Evolutionary conservation across 2,797 vertebrate species (phyloP), one percentile per base, ranked within the genome.

Genomic region (Macroramphosus scolopax): DNA sequence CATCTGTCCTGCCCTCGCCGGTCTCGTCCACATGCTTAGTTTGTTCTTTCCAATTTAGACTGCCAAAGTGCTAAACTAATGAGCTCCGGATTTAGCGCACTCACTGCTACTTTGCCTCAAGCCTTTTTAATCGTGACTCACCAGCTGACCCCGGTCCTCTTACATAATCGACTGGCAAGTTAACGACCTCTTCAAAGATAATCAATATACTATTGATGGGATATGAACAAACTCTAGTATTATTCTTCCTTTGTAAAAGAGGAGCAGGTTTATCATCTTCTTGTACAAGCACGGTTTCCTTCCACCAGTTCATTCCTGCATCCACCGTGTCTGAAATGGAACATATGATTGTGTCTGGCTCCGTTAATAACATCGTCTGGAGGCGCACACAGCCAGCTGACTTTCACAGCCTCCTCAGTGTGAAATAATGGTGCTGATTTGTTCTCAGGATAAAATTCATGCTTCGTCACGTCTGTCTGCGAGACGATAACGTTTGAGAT

Each of bases 61-160:
- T 34, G 29, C 13, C 20, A 38, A 32, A 48, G 33, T 51, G 35
- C 44, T 62, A 14, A 72, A 37, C 15, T 57, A 73, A 66, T 46
- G 31, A 73, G 58, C 35, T 64, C 40, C 59, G 48, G 53, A 38
- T 53, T 60, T 59, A 51, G 20, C 41, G 28, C 30, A 33, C 31
- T 20, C 32, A 15, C 13, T 14, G 29, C 40, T 44, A 26, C 13
- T 35, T 57, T 59, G n/a, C n/a, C n/a, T n/a, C n/a, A n/a, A 4
- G 34, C 12, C 35, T 6, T 1, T 60, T 42, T 54, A 51, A 42
- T 50, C 28, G 2, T 8, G 53, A 55, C 22, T 41, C 20, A 15
- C 62, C 17, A 46, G 17, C 32, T 22, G 2, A 24, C 14, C 36
- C 31, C 17, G 15, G 2, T 32, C 14, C 28, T 9, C 3, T 31